Evolutionary conservation across 2,888 invertebrate genomes (phyloP).

Genomic region (Steinernema hermaphroditum): DNA sequence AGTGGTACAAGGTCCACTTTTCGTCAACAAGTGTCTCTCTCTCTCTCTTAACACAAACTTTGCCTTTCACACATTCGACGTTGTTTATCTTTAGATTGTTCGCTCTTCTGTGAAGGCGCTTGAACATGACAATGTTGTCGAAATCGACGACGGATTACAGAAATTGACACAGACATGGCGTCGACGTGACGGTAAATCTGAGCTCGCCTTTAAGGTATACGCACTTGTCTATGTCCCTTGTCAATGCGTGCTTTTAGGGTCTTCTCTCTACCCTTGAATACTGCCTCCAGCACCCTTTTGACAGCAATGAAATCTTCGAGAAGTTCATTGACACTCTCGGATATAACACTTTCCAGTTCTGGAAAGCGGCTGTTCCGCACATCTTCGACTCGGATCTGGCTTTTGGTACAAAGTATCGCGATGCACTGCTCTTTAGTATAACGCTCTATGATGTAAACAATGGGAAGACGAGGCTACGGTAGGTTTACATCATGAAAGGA

Average conservation of each 20-base stretch:
- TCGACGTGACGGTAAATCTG: slow-evolving; percentile 52
- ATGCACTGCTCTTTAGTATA: slow-evolving; percentile 62
- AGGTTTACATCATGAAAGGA: no score
- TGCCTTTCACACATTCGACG: neutral
- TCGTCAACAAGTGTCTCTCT: no score
- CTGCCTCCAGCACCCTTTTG: slow-evolving; percentile 59
- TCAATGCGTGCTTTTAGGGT: slow-evolving; percentile 46
- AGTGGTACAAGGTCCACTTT: no score
- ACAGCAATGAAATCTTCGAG: slow-evolving; percentile 56
- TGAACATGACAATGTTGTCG: slow-evolving; percentile 12
- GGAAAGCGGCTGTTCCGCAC: slow-evolving; percentile 57
- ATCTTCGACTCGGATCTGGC: slow-evolving; percentile 64
- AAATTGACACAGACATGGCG: slow-evolving; percentile 55
- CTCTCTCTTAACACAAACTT: no score
- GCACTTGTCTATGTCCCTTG: neutral
- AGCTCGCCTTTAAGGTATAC: slow-evolving; percentile 57
- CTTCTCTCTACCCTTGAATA: slow-evolving; percentile 60
- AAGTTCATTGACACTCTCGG: slow-evolving; percentile 56
- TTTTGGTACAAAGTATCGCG: slow-evolving; percentile 63
- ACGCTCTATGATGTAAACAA: slow-evolving; percentile 66
- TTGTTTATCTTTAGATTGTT: neutral
- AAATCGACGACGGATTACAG: slow-evolving; percentile 33
- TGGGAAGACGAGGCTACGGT: slow-evolving; percentile 62
- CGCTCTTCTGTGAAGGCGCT: neutral
- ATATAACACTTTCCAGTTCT: slow-evolving; percentile 56